Evolutionary conservation across 1,140 invertebrate species (phyloP), one percentile per base, ranked within the genome.

Genomic region (Drosophila bipectinata): DNA sequence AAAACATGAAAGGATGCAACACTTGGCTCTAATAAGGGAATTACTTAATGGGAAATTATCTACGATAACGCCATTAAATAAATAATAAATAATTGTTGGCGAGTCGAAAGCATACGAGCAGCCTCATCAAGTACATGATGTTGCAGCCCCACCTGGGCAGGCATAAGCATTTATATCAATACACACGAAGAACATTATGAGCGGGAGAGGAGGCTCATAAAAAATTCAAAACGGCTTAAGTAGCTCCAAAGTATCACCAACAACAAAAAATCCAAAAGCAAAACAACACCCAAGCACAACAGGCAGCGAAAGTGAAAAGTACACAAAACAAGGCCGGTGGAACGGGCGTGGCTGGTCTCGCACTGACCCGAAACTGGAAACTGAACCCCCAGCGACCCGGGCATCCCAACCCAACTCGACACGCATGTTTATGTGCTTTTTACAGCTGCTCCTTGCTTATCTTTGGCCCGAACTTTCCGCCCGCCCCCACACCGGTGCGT

Each of bases 391-490:
- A 47, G 18, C 15, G 18, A 47, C 47, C 44, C 18, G 9, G 18
- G 9, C 7, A 10, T 24, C 34, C 24, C 63, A 21, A 54, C 72
- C 63, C 63, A 60, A 57, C 68, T 72, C 79, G 60, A 77, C 78
- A 84, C 81, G 82, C 81, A 84, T 84, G 81, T 84, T 87, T 87
- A 87, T 87, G 83, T 61, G 78, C 82, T 87, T 87, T 88, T 88
- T 88, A 87, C 78, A 79, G 75, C 83, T 87, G 83, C 83, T 88
- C 44, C 53, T 69, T 49, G 79, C 79, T 88, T 87, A 87, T 87
- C 83, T 88, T 48, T 54, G 14, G 45, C 30, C 49, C 54, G 56
- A 88, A 83, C 71, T 75, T 81, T 63, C n/a, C 3, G 3, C 41
- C 41, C 15, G n/a, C 49, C 69, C 15, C 28, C 45, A 45, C 39